phyloP scores from a whole-genome alignment of 2,797 vertebrate species.

The Malacoctenus gilli region DNA sequence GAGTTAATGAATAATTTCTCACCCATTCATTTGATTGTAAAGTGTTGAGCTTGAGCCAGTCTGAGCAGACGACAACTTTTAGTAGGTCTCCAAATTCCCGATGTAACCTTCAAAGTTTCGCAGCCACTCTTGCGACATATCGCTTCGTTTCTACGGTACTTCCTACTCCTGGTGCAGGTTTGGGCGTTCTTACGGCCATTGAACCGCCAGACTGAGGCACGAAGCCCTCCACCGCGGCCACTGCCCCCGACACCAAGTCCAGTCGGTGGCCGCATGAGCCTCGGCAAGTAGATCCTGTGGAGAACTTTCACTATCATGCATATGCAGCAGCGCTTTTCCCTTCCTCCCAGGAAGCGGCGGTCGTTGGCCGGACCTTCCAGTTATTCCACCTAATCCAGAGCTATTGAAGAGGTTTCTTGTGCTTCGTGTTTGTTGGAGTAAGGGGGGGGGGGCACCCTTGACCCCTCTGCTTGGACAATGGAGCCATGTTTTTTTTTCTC shows the following conservation, averaged over 20 bases:
- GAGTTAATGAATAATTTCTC: no score
- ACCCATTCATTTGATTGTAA: no score
- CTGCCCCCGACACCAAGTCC: slow-evolving; percentile 31
- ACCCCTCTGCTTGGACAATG: slow-evolving; percentile 25
- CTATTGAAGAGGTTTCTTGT: slow-evolving; percentile 38
- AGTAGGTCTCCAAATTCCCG: no score
- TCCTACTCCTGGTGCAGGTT: slow-evolving; percentile 7
- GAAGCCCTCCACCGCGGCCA: slow-evolving; percentile 9
- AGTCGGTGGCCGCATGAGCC: slow-evolving; percentile 61
- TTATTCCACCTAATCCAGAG: slow-evolving; percentile 51
- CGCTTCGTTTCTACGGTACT: no score
- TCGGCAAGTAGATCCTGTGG: slow-evolving; percentile 24
- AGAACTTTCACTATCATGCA: slow-evolving; percentile 51
- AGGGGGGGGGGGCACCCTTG: no score
- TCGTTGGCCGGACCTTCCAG: slow-evolving; percentile 40
- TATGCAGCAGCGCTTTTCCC: slow-evolving; percentile 60
- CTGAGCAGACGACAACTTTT: no score
- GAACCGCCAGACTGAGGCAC: slow-evolving; percentile 7
- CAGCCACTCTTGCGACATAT: no score
- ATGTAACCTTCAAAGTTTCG: no score
- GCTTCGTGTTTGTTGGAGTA: slow-evolving; percentile 45
- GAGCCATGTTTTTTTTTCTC: slow-evolving; percentile 35
- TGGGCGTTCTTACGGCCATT: slow-evolving; percentile 45
- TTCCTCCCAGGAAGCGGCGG: slow-evolving; percentile 49
- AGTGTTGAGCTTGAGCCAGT: no score